These are phyloP conservation scores for Ornithorhynchus anatinus DNA, from an alignment of 2,113 vertebrate species.

Conservation along the genomic window DNA sequence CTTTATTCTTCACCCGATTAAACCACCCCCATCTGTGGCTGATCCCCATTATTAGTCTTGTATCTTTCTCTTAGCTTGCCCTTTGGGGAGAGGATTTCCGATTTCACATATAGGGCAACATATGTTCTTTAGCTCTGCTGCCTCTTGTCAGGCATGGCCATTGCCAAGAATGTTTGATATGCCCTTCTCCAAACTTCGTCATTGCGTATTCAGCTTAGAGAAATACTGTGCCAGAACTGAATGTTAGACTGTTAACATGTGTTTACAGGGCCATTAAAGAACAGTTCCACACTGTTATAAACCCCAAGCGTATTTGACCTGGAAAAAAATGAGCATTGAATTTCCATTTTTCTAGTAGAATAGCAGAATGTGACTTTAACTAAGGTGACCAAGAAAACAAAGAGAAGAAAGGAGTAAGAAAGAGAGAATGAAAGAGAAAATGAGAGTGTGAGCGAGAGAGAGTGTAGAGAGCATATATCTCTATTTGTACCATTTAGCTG, in stretches of 20 bases:
- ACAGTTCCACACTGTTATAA: conserved; percentile 46
- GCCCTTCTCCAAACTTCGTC: conserved; percentile 59
- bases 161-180: conserved; percentile 56
- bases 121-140: conserved; percentile 57
- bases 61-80: conserved; percentile 40
- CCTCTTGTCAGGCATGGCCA: conserved; percentile 46
- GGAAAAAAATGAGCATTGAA: conserved; percentile 43
- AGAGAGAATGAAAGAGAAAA: conserved; percentile 23
- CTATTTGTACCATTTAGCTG: conserved; percentile 74
- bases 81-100: conserved; percentile 48
- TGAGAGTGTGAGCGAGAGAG: not conserved
- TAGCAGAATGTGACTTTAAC: conserved; percentile 48
- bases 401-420: conserved; percentile 35
- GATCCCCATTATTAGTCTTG: conserved; percentile 33
- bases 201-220: conserved; percentile 53
- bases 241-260: conserved; percentile 56
- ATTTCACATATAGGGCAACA: conserved; percentile 44
- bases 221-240: conserved; percentile 42
- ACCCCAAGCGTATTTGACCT: conserved; percentile 56
- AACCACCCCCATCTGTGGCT: conserved; percentile 50
- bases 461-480: conserved; percentile 42
- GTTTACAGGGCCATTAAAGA: conserved; percentile 59
- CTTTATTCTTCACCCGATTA: conserved; percentile 52
- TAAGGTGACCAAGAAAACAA: conserved; percentile 55
- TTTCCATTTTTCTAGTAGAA: conserved; percentile 38